Percentiles rank a stretch among this genome's conserved stretches.
Conservation (phyloP, 2,888 invertebrate species). For the Criorhina ranunculi region DNA sequence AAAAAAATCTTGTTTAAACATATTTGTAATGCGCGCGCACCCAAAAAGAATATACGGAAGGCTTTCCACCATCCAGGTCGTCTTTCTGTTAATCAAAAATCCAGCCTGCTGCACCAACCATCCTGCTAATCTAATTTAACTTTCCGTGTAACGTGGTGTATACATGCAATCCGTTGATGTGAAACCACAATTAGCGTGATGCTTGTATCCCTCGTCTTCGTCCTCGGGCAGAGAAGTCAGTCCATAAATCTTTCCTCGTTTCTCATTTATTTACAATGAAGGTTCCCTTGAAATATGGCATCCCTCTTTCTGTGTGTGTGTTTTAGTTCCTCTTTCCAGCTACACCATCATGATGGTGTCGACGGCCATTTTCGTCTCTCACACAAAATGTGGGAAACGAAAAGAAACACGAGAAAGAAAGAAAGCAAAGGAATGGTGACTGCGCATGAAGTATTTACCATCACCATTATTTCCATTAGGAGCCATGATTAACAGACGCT, state of each 20-base stretch:
- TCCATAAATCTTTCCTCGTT: slow-evolving; percentile 69
- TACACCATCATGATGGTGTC: slow-evolving; percentile 15
- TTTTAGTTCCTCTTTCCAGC: not conserved
- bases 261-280: slow-evolving; percentile 59
- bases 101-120: slow-evolving; percentile 8
- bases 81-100: slow-evolving; percentile 35
- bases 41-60: slow-evolving; percentile 18
- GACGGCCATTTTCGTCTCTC: slow-evolving; percentile 63
- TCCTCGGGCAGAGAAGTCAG: slow-evolving; percentile 31
- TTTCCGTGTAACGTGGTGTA: slow-evolving; percentile 45
- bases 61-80: not conserved
- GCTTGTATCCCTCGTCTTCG: slow-evolving; percentile 35
- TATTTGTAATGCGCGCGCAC: slow-evolving; percentile 1
- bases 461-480: slow-evolving; percentile 45
- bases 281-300: slow-evolving; percentile 29
- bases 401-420: not conserved
- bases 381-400: not conserved
- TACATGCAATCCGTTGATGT: slow-evolving; percentile 52
- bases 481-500: slow-evolving; percentile 55
- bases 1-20: not conserved
- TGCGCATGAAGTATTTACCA: slow-evolving; percentile 49
- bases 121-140: slow-evolving; percentile 58
- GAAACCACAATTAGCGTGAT: slow-evolving; percentile 67
- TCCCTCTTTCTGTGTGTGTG: slow-evolving; percentile 13
- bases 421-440: slow-evolving; percentile 26